Evolutionary conservation across 2,797 vertebrate genomes (phyloP), one percentile per base, ranked within the genome.

Genomic region (Oryzias sinensis): DNA sequence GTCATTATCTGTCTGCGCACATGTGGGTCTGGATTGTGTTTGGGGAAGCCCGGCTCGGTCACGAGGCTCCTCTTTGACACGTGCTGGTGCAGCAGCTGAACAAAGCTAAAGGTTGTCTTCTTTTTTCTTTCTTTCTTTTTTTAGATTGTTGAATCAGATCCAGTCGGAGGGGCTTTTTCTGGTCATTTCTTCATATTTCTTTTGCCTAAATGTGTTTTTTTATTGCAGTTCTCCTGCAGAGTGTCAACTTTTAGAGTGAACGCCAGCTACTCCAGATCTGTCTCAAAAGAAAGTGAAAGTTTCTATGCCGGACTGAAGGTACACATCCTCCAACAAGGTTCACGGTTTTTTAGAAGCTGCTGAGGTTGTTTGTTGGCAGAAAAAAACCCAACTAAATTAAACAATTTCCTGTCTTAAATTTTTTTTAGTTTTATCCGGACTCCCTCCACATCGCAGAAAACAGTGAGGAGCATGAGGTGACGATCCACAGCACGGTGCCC

Each of bases 271-370:
- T 77, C 82, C 63, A 87, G 84, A 70, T 92, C 90, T 0, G 5
- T 85, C 17, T 73, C 90, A 5, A 91, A 84, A 62, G 92, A 95
- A 61, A 96, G 92, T 20, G 72, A 88, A 67, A 85, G 87, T 51
- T 95, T 96, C 89, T 95, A 89, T 14, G 89, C 90, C 0, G 90
- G 93, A 62, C 83, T 95, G 67, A 93, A 94, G 91, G 93, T 94
- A 89, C 82, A 63, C 14, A 6, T 27, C 1, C 0, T 0, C 0
- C 43, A n/a, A 43, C 16, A 8, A 2, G 8, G 29, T 2, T 9
- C 29, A 33, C 1, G 7, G 33, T 37, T 9, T 37, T 2, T 7
- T 11, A 9, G 4, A 4, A 37, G 33, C 9, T 13, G 3, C 9
- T 3, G 2, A 13, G 33, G 33, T 6, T 27, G 27, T 27, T 37